Evolutionary conservation across 2,113 vertebrate species (phyloP), one percentile per base, ranked within the genome.

Genomic region (Acinonyx jubatus): DNA sequence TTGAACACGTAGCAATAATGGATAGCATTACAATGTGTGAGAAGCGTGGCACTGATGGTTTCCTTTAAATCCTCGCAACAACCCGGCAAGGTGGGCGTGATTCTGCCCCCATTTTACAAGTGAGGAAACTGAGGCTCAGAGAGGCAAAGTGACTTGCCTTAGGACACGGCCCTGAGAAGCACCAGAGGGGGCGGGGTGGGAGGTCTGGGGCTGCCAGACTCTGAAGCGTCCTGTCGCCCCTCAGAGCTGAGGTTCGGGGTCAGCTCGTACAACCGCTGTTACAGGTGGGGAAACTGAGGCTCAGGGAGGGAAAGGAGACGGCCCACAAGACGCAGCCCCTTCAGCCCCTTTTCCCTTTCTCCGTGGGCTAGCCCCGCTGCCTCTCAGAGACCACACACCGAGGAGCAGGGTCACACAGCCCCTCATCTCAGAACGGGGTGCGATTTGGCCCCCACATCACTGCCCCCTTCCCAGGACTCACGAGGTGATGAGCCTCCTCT

Each of bases 401-500:
- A n/a, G 65, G 16, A 31, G 29, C n/a, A 25, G 76, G 74, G 13
- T 68, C 65, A 52, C 50, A 52, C 3, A 13, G 14, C 1, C 21
- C 38, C 57, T 31, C 23, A 3, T 14, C 82, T 76, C 45, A 15
- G 18, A 33, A 1, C 25, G 27, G 33, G 14, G 7, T 10, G 6
- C 50, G 79, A 13, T 21, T 85, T 16, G 13, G 63, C 29, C 52
- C 0, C 0, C 16, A 52, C 38, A 23, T 27, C 52, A 6, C 36
- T 41, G 13, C 4, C 1, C 4, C 36, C 55, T 33, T 4, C 2
- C 83, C 13, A 5, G 15, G 93, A 99, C 99, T 99, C 99, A 99
- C 99, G 99, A 99, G 94, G 99, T 99, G 98, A 99, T 99, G 96
- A 99, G 99, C 15, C 97, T 98, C 25, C 97, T 97, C 68, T 99